Evolutionary conservation across 2,797 vertebrate species (phyloP).

Genomic region (Sebastiscus tertius): DNA sequence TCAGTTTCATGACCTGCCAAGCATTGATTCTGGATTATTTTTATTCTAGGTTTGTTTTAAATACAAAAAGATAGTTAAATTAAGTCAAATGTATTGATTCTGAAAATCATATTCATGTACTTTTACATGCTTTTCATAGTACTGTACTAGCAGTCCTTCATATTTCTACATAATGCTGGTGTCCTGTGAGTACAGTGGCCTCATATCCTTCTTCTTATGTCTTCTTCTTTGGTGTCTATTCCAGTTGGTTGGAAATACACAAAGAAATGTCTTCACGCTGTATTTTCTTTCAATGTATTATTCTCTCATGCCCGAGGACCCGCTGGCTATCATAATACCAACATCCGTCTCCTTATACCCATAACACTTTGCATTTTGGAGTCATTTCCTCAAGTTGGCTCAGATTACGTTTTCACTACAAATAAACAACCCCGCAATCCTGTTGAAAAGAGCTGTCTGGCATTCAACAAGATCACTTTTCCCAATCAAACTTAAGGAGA

Average conservation of each 20-base stretch:
- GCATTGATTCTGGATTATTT: no score
- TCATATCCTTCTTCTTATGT: background rate
- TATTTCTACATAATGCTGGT: background rate
- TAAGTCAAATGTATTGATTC: background rate
- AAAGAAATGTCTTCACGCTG: background rate
- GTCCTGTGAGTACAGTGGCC: background rate
- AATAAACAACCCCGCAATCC: background rate
- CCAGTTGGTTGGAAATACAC: background rate
- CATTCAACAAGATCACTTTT: background rate
- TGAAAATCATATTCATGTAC: background rate
- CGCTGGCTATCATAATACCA: background rate
- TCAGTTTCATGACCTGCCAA: background rate
- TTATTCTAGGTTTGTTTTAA: background rate
- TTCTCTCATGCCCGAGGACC: background rate
- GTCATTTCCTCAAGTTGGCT: constrained; percentile 12
- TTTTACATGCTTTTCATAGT: background rate
- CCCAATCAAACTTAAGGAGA: background rate
- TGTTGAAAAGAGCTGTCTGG: background rate
- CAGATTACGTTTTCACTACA: constrained; percentile 5
- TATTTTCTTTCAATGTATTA: background rate
- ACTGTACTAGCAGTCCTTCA: background rate
- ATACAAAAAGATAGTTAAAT: background rate
- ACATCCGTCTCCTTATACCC: background rate
- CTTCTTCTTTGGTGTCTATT: background rate
- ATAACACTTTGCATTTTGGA: background rate